Conservation (phyloP, 1,140 invertebrate species). For the Drosophila dunni region DNA sequence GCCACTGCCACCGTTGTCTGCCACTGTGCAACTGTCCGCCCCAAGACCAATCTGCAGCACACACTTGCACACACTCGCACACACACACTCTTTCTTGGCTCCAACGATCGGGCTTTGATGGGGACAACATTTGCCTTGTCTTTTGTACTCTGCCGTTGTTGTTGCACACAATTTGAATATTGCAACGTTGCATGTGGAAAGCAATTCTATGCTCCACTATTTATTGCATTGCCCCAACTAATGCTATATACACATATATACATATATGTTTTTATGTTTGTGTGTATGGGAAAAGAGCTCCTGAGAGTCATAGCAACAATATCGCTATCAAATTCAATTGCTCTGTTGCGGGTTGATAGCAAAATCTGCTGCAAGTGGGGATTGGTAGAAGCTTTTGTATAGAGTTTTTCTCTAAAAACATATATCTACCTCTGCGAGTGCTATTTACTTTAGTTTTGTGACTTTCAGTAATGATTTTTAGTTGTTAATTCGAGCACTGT, state of each 20-base stretch:
- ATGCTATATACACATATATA: slow-evolving; percentile 1
- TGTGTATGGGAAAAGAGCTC: background rate
- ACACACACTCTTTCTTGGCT: slow-evolving; percentile 13
- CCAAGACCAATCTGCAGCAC: slow-evolving; percentile 36
- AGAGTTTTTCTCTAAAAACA: no score
- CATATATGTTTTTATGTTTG: slow-evolving; percentile 1
- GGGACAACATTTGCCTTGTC: slow-evolving; percentile 38
- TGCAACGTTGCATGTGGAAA: slow-evolving; percentile 21
- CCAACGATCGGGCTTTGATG: slow-evolving; percentile 49
- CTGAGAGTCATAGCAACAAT: background rate
- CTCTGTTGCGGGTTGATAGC: background rate
- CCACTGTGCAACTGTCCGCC: slow-evolving; percentile 68
- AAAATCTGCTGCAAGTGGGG: background rate
- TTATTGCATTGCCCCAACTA: slow-evolving; percentile 17
- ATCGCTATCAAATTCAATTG: slow-evolving; percentile 5
- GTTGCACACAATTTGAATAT: slow-evolving; percentile 52
- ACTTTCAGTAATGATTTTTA: no score
- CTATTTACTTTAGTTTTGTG: no score
- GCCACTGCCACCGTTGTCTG: slow-evolving; percentile 64
- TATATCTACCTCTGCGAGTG: no score
- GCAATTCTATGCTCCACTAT: slow-evolving; percentile 23
- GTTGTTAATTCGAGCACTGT: no score
- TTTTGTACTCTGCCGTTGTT: slow-evolving; percentile 37
- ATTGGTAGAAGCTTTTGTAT: background rate
- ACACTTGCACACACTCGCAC: slow-evolving; percentile 34